Percentiles rank a stretch among this genome's conserved stretches.
These are phyloP conservation scores for Toxostoma redivivum DNA, from an alignment of 2,113 vertebrate genomes.

Conservation along the genomic window DNA sequence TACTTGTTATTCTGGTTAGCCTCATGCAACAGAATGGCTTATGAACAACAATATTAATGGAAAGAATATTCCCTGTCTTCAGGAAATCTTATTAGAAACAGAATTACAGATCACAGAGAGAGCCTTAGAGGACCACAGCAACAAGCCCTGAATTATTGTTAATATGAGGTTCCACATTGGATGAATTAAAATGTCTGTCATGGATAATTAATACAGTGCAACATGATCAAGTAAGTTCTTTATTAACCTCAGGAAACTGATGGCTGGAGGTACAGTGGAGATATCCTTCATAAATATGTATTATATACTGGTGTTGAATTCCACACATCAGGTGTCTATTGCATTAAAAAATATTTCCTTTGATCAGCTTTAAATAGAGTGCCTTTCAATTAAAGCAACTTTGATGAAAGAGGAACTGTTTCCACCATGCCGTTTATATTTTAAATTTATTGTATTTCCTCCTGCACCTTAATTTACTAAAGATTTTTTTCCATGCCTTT, in stretches of 20 bases:
- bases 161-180: background rate
- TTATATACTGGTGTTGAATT: slow-evolving; percentile 37
- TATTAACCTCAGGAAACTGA: slow-evolving; percentile 38
- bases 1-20: background rate
- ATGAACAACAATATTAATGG: background rate
- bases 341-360: slow-evolving; percentile 28
- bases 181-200: slow-evolving; percentile 31
- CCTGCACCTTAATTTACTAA: background rate
- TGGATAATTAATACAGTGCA: slow-evolving; percentile 47
- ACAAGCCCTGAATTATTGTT: slow-evolving; percentile 16
- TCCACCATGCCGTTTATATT: background rate
- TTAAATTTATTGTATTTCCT: background rate
- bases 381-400: background rate
- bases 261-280: background rate
- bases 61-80: background rate
- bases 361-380: slow-evolving; percentile 6
- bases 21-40: background rate
- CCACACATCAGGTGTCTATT: background rate
- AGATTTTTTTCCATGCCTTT: background rate
- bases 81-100: slow-evolving; percentile 11
- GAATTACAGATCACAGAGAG: slow-evolving; percentile 11
- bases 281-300: slow-evolving; percentile 55
- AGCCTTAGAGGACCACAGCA: background rate
- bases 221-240: slow-evolving; percentile 40
- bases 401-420: background rate